Evolutionary conservation across 2,888 invertebrate species (phyloP).

Genomic region (Heliconius aoede): DNA sequence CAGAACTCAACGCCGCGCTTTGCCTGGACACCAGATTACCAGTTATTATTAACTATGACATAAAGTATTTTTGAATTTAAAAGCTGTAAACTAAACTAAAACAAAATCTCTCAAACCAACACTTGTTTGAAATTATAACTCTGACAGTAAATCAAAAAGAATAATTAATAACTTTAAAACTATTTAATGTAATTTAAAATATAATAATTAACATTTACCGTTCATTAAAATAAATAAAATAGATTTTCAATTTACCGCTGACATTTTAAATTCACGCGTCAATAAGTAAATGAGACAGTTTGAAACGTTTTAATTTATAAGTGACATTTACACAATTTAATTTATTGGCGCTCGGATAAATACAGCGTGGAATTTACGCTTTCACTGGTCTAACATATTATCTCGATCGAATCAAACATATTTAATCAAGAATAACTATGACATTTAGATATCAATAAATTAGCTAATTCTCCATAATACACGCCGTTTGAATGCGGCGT

Average conservation of each 20-base stretch:
- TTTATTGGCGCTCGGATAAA: constrained; percentile 32
- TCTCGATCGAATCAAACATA: neutral
- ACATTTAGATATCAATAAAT: neutral
- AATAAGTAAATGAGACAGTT: constrained; percentile 27
- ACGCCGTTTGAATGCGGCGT: neutral
- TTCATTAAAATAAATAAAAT: neutral
- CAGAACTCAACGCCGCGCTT: no score
- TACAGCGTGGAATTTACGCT: constrained; percentile 23
- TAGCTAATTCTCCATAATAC: neutral
- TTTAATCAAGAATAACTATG: neutral
- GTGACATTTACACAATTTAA: constrained; percentile 34
- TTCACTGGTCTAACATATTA: constrained; percentile 22
- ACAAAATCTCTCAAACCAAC: no score
- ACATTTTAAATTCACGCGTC: constrained; percentile 27
- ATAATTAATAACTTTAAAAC: no score
- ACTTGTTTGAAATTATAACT: no score
- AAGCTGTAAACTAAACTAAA: no score
- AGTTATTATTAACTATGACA: no score
- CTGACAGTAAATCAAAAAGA: no score
- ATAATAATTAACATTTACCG: neutral
- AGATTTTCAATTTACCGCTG: constrained; percentile 15
- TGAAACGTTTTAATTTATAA: constrained; percentile 38
- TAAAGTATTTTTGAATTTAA: no score
- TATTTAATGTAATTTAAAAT: no score
- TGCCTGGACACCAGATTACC: no score